Evolutionary conservation across 2,797 vertebrate genomes (phyloP).

Genomic region (Taeniopygia guttata): DNA sequence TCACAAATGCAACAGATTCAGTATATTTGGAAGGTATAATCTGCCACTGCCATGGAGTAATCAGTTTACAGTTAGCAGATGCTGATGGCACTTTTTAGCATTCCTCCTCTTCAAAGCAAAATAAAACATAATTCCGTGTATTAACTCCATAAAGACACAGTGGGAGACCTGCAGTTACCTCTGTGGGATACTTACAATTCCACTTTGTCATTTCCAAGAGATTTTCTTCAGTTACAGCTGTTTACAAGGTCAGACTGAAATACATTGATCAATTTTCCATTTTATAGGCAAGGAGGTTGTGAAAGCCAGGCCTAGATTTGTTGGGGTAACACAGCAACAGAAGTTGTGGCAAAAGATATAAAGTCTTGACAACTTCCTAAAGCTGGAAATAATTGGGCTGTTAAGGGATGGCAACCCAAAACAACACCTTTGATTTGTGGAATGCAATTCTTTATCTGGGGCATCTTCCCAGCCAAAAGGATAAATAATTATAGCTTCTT

Average conservation of each 20-base stretch:
- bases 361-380: background rate
- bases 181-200: background rate
- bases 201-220: background rate
- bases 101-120: background rate
- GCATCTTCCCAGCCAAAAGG: background rate
- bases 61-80: background rate
- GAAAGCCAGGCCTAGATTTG: background rate
- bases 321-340: fast-evolving
- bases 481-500: background rate
- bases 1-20: background rate
- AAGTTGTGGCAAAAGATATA: background rate
- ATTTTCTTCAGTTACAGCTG: background rate
- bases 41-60: background rate
- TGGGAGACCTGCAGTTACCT: background rate
- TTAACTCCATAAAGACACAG: background rate
- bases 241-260: background rate
- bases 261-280: background rate
- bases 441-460: background rate
- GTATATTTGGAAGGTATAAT: background rate
- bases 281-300: background rate
- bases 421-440: background rate
- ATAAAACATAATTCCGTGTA: background rate
- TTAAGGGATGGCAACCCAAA: background rate
- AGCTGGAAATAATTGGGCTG: background rate
- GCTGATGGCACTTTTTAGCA: background rate